These are phyloP conservation scores for Papilio machaon DNA, from an alignment of 1,140 invertebrate species.

Conservation along the genomic window DNA sequence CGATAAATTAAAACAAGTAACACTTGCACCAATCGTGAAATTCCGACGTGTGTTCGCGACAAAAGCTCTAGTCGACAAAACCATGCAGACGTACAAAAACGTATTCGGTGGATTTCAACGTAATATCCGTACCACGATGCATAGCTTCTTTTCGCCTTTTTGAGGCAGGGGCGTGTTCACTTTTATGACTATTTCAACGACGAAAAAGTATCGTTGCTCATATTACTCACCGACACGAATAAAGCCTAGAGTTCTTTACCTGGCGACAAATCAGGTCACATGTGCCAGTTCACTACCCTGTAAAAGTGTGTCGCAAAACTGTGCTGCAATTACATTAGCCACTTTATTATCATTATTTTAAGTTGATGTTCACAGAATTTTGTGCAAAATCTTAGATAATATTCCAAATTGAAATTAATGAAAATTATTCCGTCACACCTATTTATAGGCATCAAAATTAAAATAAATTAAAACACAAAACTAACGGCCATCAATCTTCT, in stretches of 20 bases:
- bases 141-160: constrained; percentile 3
- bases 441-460: too few species aligned
- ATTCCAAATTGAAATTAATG: too few species aligned
- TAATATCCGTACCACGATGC: constrained; percentile 41
- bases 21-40: constrained; percentile 27
- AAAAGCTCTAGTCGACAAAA: constrained; percentile 35
- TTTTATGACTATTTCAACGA: constrained; percentile 29
- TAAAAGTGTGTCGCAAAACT: background rate
- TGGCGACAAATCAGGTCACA: constrained; percentile 15
- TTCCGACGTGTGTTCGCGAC: constrained; percentile 20
- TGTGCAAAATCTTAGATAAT: too few species aligned
- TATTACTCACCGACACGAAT: constrained; percentile 14
- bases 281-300: background rate
- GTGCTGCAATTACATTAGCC: background rate
- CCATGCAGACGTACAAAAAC: constrained; percentile 30
- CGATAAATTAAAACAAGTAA: background rate
- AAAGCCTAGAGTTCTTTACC: constrained; percentile 7
- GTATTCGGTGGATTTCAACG: constrained; percentile 43
- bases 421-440: too few species aligned
- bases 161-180: constrained; percentile 6
- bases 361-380: too few species aligned
- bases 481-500: too few species aligned
- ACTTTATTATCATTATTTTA: background rate
- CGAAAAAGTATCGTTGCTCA: constrained; percentile 26
- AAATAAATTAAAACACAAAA: too few species aligned